Conservation (phyloP, 2,888 invertebrate genomes). For the Eilema caniola region DNA sequence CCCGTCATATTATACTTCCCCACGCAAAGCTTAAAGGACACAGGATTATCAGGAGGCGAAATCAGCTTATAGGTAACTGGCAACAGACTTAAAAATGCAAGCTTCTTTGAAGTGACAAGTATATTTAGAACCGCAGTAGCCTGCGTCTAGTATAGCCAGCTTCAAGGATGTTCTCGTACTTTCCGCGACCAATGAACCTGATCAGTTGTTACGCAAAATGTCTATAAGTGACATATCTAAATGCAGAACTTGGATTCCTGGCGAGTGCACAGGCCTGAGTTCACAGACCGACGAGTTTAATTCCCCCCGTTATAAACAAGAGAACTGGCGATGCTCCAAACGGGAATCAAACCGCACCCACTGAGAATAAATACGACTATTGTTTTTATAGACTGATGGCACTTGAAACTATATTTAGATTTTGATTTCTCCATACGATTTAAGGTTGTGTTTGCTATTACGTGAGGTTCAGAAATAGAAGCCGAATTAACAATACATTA, state of each 20-base stretch:
- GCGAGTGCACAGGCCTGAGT: constrained; percentile 55
- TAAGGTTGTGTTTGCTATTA: constrained; percentile 2
- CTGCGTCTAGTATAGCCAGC: not conserved
- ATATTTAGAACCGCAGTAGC: not conserved
- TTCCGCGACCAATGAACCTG: constrained; percentile 57
- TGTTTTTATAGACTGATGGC: constrained; percentile 29
- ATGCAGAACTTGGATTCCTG: constrained; percentile 57
- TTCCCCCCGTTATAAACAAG: constrained; percentile 58
- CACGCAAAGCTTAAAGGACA: too few relatives aligned
- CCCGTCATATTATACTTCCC: too few relatives aligned
- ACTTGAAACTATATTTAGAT: not conserved
- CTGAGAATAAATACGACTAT: constrained; percentile 43
- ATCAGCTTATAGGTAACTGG: too few relatives aligned
- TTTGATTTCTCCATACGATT: not conserved
- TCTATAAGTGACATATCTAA: constrained; percentile 50
- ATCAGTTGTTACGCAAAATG: constrained; percentile 43
- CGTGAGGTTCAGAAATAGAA: not conserved
- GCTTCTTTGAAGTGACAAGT: not conserved
- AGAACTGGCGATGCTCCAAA: constrained; percentile 62
- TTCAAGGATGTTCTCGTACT: constrained; percentile 25
- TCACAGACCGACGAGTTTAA: constrained; percentile 62
- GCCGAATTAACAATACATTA: not conserved
- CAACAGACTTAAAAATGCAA: not conserved
- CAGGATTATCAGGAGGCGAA: too few relatives aligned
- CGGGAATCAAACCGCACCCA: constrained; percentile 57